phyloP scores from a whole-genome alignment of 2,888 invertebrate genomes.

The Oligia latruncula region DNA sequence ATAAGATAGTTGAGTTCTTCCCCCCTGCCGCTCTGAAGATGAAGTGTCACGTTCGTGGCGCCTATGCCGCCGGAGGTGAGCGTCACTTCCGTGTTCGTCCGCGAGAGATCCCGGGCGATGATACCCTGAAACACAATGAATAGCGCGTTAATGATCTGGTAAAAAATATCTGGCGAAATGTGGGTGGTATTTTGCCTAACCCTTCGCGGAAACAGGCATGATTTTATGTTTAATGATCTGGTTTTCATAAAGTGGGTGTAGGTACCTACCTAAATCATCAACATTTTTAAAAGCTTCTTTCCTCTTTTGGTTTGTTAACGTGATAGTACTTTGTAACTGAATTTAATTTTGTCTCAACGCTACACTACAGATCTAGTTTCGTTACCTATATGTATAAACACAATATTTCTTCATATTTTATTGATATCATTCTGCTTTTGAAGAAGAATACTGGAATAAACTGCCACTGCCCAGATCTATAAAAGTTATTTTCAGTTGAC shows the following conservation, averaged over 20 bases:
- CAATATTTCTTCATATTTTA: neutral
- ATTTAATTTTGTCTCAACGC: no score
- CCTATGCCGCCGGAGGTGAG: slow-evolving; percentile 84
- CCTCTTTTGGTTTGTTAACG: neutral
- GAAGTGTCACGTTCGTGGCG: slow-evolving; percentile 79
- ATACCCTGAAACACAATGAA: slow-evolving; percentile 76
- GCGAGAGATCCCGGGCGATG: slow-evolving; percentile 82
- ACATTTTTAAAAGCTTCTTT: neutral
- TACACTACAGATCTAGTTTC: neutral
- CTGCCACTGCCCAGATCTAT: neutral
- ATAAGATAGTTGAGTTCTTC: slow-evolving; percentile 83
- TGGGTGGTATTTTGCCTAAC: neutral
- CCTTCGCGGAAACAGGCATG: neutral
- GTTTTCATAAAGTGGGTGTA: no score
- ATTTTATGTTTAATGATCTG: neutral
- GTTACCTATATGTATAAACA: neutral
- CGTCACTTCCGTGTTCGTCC: slow-evolving; percentile 80
- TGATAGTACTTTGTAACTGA: neutral
- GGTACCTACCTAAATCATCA: neutral
- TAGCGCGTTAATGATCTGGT: neutral
- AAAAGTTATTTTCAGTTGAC: slow-evolving; percentile 1
- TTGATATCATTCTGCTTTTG: neutral
- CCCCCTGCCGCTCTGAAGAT: slow-evolving; percentile 81
- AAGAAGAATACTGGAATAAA: neutral
- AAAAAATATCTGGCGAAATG: no score